Evolutionary conservation across 2,888 invertebrate genomes (phyloP).

Genomic region (Marronus borbonicus): DNA sequence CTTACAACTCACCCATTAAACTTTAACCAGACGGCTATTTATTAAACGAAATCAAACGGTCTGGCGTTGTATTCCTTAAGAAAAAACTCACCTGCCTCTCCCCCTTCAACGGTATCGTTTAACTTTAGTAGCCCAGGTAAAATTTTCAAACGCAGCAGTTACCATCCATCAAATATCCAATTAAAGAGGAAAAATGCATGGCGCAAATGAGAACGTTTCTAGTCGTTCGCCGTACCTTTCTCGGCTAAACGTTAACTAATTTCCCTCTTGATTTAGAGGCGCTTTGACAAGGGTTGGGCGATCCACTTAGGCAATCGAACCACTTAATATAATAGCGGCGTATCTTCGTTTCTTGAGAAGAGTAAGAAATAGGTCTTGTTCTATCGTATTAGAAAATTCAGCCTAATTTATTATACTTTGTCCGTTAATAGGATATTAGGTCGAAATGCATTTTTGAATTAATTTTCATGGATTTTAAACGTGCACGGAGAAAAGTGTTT

Average conservation of each 20-base stretch:
- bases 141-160: slow-evolving; percentile 9
- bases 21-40: too few species aligned
- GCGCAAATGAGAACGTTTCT: background rate
- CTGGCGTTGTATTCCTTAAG: too few species aligned
- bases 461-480: too few species aligned
- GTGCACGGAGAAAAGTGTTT: too few species aligned
- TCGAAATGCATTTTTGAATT: too few species aligned
- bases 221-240: background rate
- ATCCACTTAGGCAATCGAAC: slow-evolving; percentile 26
- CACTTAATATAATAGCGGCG: slow-evolving; percentile 19
- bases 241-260: slow-evolving; percentile 41
- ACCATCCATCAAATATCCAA: slow-evolving; percentile 47
- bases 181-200: slow-evolving; percentile 39
- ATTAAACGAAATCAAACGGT: too few species aligned
- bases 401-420: too few species aligned
- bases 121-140: slow-evolving; percentile 15
- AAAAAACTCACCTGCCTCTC: background rate
- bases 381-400: too few species aligned
- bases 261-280: slow-evolving; percentile 39
- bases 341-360: background rate
- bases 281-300: slow-evolving; percentile 52
- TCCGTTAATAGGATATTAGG: too few species aligned
- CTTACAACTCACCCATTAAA: too few species aligned
- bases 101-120: slow-evolving; percentile 13
- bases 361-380: background rate